Conservation (phyloP, 2,113 vertebrate genomes). For the Crotalus viridis region DNA sequence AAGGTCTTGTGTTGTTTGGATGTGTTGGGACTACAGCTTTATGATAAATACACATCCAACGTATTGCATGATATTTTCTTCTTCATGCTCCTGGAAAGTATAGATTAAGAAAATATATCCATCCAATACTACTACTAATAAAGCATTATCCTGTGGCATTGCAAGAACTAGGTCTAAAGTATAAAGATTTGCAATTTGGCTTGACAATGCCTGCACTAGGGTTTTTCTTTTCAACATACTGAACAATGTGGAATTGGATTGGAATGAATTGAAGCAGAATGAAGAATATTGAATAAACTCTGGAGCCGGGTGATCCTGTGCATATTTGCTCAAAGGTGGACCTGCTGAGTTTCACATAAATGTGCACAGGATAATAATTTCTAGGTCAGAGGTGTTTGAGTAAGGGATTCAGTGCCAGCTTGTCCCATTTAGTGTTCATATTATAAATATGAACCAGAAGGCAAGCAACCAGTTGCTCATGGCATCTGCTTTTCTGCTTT, state of each 20-base stretch:
- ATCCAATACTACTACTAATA: slow-evolving; percentile 55
- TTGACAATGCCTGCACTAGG: slow-evolving; percentile 63
- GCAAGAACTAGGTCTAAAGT: slow-evolving; percentile 58
- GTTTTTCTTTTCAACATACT: slow-evolving; percentile 64
- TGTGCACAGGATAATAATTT: background rate
- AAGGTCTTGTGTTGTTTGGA: background rate
- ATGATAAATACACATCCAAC: background rate
- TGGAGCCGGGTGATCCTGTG: background rate
- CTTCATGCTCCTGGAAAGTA: slow-evolving; percentile 38
- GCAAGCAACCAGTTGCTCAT: background rate
- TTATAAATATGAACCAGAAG: slow-evolving; percentile 45
- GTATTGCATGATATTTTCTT: slow-evolving; percentile 42
- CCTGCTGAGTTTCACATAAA: background rate
- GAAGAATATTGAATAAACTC: background rate
- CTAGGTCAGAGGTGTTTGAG: slow-evolving; percentile 48
- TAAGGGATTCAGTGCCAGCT: slow-evolving; percentile 64
- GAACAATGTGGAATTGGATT: slow-evolving; percentile 51
- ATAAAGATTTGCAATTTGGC: slow-evolving; percentile 58
- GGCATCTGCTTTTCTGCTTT: background rate
- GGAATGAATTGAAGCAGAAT: background rate
- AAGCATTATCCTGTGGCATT: slow-evolving; percentile 54
- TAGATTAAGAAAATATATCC: slow-evolving; percentile 57
- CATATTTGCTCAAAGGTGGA: background rate
- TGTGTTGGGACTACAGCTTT: background rate
- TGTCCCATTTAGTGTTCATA: slow-evolving; percentile 58